Percentiles rank a stretch among this genome's conserved stretches.
These are phyloP conservation scores for Cheilinus undulatus DNA, from an alignment of 2,113 vertebrate genomes.

Conservation along the genomic window DNA sequence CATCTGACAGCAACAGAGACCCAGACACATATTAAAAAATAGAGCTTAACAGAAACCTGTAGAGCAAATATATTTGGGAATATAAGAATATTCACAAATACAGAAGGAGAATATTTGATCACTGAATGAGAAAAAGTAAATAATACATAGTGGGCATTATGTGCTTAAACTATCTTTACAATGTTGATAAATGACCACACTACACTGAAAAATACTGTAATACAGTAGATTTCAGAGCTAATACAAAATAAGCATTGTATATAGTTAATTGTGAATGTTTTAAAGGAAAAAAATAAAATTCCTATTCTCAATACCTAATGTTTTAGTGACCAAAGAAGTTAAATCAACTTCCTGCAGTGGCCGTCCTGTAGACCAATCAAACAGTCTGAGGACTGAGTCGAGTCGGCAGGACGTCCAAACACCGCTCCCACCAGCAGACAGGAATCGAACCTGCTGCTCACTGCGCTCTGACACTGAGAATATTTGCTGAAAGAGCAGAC, in stretches of 20 bases:
- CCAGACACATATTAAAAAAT: too few relatives aligned
- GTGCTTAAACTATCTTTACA: neutral
- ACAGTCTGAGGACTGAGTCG: conserved; percentile 81
- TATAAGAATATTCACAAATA: neutral
- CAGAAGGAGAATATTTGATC: too few relatives aligned
- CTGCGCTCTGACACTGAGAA: conserved; percentile 82
- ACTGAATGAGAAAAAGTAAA: too few relatives aligned
- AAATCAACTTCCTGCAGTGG: conserved; percentile 85
- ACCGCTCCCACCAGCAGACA: conserved; percentile 82
- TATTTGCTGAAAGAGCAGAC: conserved; percentile 71
- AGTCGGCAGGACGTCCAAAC: conserved; percentile 85
- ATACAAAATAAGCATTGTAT: neutral
- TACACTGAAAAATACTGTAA: neutral
- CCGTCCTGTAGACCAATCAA: conserved; percentile 83
- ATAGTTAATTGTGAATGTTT: neutral
- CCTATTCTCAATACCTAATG: conserved; percentile 66
- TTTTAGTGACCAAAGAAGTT: conserved; percentile 77
- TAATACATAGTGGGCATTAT: neutral
- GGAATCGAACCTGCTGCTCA: conserved; percentile 86
- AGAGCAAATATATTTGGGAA: too few relatives aligned
- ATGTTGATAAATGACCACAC: neutral
- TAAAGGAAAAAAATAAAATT: neutral
- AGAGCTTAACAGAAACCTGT: too few relatives aligned
- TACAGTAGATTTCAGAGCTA: neutral
- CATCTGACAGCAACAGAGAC: too few relatives aligned